A percentile compares a stretch with the other conserved stretches of the same genome.
Conservation (phyloP, 2,113 vertebrate genomes). For the Ondatra zibethicus region DNA sequence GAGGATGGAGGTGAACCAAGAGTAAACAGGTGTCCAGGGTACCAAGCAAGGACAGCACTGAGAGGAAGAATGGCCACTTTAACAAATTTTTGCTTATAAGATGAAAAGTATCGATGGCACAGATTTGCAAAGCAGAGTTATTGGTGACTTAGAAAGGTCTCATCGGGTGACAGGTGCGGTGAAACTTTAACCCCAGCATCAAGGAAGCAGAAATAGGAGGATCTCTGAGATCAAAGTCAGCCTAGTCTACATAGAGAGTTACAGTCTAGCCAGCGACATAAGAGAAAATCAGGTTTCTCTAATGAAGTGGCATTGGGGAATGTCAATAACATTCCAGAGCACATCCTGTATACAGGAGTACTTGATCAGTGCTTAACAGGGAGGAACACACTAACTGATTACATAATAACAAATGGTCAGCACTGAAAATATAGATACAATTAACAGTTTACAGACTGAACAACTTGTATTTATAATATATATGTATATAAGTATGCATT, state of each 20-base stretch:
- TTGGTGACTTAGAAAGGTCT: not conserved
- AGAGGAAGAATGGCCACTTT: accelerated
- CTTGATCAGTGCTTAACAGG: not conserved
- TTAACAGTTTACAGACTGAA: not conserved
- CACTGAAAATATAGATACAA: not conserved
- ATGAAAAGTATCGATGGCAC: accelerated
- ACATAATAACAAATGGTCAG: not conserved
- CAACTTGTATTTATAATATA: not conserved
- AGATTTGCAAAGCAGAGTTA: not conserved
- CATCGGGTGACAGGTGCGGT: not conserved
- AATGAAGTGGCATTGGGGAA: not conserved
- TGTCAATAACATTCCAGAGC: not conserved
- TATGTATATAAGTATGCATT: not conserved
- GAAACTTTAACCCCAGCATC: not conserved
- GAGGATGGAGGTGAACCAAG: not conserved
- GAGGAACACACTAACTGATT: not conserved
- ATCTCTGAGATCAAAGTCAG: not conserved
- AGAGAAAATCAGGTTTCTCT: not conserved
- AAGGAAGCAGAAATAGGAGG: not conserved
- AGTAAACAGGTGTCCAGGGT: accelerated
- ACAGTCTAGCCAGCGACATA: not conserved
- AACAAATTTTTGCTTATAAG: accelerated
- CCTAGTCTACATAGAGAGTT: not conserved
- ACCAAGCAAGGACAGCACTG: not conserved
- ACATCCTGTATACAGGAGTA: not conserved